phyloP scores from a whole-genome alignment of 2,888 invertebrate genomes.

The Oxytorus armatus region DNA sequence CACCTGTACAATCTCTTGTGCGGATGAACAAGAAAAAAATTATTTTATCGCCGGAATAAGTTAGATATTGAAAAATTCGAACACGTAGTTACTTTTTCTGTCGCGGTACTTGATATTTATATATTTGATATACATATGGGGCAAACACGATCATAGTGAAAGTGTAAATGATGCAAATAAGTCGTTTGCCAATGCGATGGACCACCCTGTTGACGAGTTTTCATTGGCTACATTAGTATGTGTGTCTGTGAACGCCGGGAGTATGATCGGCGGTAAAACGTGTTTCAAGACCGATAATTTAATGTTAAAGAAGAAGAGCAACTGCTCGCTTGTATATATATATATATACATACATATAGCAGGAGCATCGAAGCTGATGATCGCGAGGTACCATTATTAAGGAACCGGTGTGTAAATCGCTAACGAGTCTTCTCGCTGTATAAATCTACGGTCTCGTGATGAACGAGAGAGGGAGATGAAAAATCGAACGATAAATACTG shows the following conservation, averaged over 20 bases:
- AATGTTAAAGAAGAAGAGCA: constrained; percentile 51
- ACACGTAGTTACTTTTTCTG: background rate
- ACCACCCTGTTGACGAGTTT: constrained; percentile 53
- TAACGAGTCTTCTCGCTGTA: constrained; percentile 63
- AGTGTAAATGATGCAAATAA: constrained; percentile 59
- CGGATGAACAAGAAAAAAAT: background rate
- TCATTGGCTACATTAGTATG: constrained; percentile 4
- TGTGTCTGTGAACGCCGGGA: background rate
- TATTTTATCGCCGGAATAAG: background rate
- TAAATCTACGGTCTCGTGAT: constrained; percentile 26
- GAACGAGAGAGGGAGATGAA: constrained; percentile 2
- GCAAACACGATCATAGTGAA: constrained; percentile 35
- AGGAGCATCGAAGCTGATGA: constrained; percentile 25
- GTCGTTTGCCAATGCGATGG: constrained; percentile 40
- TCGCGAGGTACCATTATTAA: constrained; percentile 52
- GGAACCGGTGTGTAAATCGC: constrained; percentile 64
- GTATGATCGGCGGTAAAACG: constrained; percentile 54
- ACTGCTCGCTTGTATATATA: constrained; percentile 22
- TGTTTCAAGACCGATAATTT: constrained; percentile 63
- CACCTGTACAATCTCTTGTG: background rate
- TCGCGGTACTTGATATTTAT: background rate
- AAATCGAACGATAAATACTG: constrained; percentile 33
- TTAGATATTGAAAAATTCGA: constrained; percentile 23
- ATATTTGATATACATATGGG: background rate
- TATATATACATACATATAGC: constrained; percentile 18